phyloP scores from a whole-genome alignment of 2,113 vertebrate genomes.

The Sitta europaea region DNA sequence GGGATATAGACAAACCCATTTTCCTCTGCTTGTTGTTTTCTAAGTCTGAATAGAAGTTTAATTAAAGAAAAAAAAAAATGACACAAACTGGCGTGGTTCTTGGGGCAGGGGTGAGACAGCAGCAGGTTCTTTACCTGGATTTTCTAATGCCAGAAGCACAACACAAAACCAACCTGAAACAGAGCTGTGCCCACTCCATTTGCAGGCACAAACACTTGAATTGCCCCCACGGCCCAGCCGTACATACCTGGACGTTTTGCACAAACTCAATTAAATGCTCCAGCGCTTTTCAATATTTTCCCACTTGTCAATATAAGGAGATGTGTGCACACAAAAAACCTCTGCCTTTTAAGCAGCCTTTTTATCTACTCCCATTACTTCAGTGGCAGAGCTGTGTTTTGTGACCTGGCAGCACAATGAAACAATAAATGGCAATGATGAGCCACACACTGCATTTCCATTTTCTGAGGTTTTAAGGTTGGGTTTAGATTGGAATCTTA shows the following conservation, averaged over 20 bases:
- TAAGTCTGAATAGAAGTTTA: neutral
- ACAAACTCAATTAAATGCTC: constrained; percentile 55
- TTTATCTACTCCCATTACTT: neutral
- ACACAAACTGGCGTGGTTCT: neutral
- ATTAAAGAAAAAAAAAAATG: neutral
- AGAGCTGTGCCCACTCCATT: neutral
- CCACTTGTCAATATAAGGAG: constrained; percentile 3
- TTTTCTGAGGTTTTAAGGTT: rapidly evolving
- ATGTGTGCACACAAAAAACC: neutral
- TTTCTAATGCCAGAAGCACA: neutral
- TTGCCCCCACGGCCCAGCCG: neutral
- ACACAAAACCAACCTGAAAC: neutral
- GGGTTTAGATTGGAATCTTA: neutral
- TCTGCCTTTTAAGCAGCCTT: neutral
- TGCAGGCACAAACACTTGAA: neutral
- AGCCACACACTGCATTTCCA: neutral
- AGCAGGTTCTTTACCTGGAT: neutral
- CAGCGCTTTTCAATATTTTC: constrained; percentile 30
- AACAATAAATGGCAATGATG: neutral
- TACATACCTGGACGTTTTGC: neutral
- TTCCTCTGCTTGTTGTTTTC: neutral
- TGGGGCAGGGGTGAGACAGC: neutral
- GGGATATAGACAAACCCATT: neutral
- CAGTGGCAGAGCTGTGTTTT: neutral
- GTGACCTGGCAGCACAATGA: neutral